These are phyloP conservation scores for Ondatra zibethicus DNA, from an alignment of 2,113 vertebrate genomes.

Conservation along the genomic window DNA sequence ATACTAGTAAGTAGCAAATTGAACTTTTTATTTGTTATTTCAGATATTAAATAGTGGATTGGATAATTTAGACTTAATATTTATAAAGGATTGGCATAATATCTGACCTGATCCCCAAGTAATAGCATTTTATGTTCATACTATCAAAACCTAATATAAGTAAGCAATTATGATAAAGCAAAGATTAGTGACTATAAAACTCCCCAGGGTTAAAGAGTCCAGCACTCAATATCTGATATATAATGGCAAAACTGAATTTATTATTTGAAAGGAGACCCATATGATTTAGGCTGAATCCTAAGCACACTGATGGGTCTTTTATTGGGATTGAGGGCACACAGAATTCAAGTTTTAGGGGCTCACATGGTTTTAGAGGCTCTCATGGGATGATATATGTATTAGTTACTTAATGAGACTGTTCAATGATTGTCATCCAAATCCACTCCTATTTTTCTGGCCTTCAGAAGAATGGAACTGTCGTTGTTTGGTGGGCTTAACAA, in stretches of 20 bases:
- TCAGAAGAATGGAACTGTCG: not conserved
- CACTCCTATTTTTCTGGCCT: not conserved
- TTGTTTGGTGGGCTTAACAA: not conserved
- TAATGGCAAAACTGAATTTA: not conserved
- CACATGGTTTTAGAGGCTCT: not conserved
- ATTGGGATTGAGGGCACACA: not conserved
- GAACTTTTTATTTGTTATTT: conserved; percentile 5
- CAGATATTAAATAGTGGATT: not conserved
- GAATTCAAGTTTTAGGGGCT: not conserved
- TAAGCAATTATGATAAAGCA: not conserved
- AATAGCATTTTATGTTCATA: not conserved
- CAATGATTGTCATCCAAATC: not conserved
- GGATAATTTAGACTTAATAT: not conserved
- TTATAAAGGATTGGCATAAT: not conserved
- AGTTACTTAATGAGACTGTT: not conserved
- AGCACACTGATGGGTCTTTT: not conserved
- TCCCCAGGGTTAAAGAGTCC: not conserved
- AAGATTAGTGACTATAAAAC: not conserved
- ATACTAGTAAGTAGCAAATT: not conserved
- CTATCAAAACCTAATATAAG: not conserved
- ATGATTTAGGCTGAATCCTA: not conserved
- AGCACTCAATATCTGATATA: not conserved
- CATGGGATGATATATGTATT: not conserved
- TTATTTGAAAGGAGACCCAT: not conserved
- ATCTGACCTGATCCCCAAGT: not conserved